Conservation (phyloP, 2,797 vertebrate species). For the Pelochelys cantorii region DNA sequence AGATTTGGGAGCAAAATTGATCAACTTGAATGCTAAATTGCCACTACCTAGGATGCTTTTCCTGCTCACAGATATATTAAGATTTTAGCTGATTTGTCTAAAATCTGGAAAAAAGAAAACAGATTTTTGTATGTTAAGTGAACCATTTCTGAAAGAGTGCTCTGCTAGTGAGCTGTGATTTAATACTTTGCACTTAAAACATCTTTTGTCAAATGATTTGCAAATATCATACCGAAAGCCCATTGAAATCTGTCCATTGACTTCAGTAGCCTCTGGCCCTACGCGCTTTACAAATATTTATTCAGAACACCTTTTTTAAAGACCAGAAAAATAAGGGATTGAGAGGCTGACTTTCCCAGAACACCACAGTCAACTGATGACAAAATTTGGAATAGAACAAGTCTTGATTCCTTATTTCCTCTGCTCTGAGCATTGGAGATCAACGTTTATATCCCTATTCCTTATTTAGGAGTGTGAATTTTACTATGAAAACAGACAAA, state of each 20-base stretch:
- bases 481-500: background rate
- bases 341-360: background rate
- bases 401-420: background rate
- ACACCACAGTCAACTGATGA: background rate
- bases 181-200: background rate
- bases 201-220: background rate
- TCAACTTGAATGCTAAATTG: background rate
- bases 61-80: conserved; percentile 63
- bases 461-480: background rate
- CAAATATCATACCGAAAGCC: background rate
- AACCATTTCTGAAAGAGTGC: background rate
- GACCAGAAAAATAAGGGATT: background rate
- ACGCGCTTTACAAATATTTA: background rate
- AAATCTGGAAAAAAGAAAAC: conserved; percentile 53
- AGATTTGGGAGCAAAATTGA: background rate
- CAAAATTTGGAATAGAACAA: background rate
- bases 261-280: background rate
- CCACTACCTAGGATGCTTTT: conserved; percentile 4
- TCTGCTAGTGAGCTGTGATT: background rate
- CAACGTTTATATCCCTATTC: background rate
- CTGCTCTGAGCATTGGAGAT: background rate
- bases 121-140: background rate
- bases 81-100: conserved; percentile 65
- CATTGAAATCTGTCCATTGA: background rate
- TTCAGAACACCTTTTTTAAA: background rate